A percentile compares a stretch with the other conserved stretches of the same genome.
Conservation (phyloP, 2,797 vertebrate genomes). For the Babyrousa celebensis region DNA sequence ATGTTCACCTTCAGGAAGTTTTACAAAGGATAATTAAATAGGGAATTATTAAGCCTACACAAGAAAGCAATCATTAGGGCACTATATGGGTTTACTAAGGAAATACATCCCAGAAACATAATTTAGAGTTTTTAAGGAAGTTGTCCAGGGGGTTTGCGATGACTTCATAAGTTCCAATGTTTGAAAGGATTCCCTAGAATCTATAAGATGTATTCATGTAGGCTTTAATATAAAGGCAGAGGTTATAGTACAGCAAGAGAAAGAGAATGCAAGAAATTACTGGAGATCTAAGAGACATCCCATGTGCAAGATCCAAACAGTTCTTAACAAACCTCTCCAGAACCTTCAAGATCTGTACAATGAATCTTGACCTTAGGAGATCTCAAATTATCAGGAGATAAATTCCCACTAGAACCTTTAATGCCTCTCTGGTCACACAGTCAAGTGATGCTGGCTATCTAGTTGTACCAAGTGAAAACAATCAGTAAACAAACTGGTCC, state of each 20-base stretch:
- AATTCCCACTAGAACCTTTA: not conserved
- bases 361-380: not conserved
- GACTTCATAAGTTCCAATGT: not conserved
- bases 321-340: not conserved
- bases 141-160: not conserved
- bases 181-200: not conserved
- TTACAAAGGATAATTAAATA: slow-evolving; percentile 13
- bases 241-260: not conserved
- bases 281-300: not conserved
- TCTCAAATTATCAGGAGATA: not conserved
- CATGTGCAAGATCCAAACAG: not conserved
- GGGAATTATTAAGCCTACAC: not conserved
- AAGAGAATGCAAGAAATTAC: not conserved
- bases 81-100: not conserved
- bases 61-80: not conserved
- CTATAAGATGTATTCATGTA: not conserved
- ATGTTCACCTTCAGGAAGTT: not conserved
- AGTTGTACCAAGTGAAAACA: not conserved
- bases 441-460: not conserved
- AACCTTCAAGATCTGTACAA: not conserved
- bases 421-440: not conserved
- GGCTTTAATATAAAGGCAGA: not conserved
- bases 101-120: not conserved
- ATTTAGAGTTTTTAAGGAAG: not conserved
- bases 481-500: not conserved